These are phyloP conservation scores for Eulemur albifrons DNA, from an alignment of 2,797 vertebrate genomes.

Conservation along the genomic window DNA sequence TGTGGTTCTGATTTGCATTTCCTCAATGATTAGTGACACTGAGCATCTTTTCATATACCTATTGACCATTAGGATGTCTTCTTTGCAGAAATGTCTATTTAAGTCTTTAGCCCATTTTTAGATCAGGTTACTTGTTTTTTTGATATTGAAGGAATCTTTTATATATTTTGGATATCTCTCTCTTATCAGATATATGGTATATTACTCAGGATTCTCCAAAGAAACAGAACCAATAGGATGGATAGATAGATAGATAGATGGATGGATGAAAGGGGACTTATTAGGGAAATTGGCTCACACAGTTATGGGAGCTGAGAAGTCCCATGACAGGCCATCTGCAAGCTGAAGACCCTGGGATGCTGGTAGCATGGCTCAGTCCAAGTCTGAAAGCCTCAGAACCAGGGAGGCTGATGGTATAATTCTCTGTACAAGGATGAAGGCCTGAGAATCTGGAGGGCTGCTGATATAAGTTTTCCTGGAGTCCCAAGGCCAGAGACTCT, in stretches of 20 bases:
- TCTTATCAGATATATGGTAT: background rate
- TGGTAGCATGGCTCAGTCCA: background rate
- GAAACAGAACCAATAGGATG: background rate
- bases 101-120: background rate
- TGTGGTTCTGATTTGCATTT: background rate
- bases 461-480: too few species aligned
- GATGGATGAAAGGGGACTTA: background rate
- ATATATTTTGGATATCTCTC: background rate
- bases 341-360: background rate
- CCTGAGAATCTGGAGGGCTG: background rate
- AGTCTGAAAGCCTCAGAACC: background rate
- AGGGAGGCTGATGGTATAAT: background rate
- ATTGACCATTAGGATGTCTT: background rate
- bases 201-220: background rate
- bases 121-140: background rate
- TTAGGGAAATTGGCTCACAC: background rate
- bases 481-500: background rate
- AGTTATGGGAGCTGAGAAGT: background rate
- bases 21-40: background rate
- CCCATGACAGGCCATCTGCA: background rate
- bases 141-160: background rate
- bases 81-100: background rate
- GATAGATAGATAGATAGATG: background rate
- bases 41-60: background rate
- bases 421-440: background rate